Evolutionary conservation across 2,113 vertebrate genomes (phyloP), one percentile per base, ranked within the genome.

Genomic region (Zingel zingel): DNA sequence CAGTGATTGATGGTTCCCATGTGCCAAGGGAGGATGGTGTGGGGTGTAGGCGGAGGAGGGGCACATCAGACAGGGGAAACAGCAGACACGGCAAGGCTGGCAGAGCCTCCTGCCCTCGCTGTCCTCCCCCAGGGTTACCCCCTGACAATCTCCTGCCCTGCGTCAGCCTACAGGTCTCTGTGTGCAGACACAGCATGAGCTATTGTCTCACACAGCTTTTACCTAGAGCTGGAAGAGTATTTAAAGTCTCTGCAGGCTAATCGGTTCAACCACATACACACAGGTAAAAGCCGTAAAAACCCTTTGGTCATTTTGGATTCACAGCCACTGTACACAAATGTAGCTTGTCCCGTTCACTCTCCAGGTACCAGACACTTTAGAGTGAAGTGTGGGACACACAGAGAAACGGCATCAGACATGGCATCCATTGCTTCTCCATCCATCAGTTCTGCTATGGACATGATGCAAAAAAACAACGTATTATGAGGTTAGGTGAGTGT

Each of bases 141-240:
- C 50, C 54, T 83, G 82, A 86, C 83, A 77, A 50, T 80, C 83
- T 85, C 67, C 58, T 56, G 74, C 69, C 81, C 88, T 19, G 66
- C 50, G 54, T 82, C 78, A 48, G 51, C 72, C 64, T 47, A 18
- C 79, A 84, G 62, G 74, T 73, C 74, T 75, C 47, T 72, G 79
- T 33, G 74, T 53, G 30, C 25, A n/a, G 54, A 65, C 77, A 9
- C 81, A 57, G 67, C 78, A 21, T 50, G 74, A 50, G 57, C 39
- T 68, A 74, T 43, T 67, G 79, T 79, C 65, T 84, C 78, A 80
- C 54, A 63, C 75, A 30, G 27, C 61, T 25, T 82, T 56, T 45
- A 64, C 65, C 69, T 73, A 19, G 21, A 77, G 70, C 51, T 70
- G 70, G 18, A 75, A 62, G 15, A 33, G 25, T 57, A 67, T 86